A percentile compares a stretch with the other conserved stretches of the same genome.
These are phyloP conservation scores for Alligator mississippiensis DNA, from an alignment of 2,113 vertebrate species.

Conservation along the genomic window DNA sequence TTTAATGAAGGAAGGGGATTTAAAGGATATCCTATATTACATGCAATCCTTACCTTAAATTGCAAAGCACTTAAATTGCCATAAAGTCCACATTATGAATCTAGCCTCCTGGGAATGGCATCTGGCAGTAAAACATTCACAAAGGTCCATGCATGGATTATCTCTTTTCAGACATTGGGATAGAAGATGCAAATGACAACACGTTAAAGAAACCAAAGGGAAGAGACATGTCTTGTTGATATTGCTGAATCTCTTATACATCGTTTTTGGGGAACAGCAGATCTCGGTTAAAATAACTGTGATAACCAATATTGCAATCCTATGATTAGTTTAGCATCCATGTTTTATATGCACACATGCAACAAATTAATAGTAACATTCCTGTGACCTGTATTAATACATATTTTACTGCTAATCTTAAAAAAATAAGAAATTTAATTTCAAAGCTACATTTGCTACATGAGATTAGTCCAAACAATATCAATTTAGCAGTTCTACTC, in stretches of 20 bases:
- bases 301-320: not conserved
- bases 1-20: not conserved
- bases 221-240: not conserved
- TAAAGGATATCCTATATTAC: not conserved
- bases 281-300: too few species aligned
- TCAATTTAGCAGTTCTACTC: not conserved
- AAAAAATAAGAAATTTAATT: not conserved
- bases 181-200: not conserved
- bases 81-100: not conserved
- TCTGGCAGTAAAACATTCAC: not conserved
- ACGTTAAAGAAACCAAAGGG: not conserved
- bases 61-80: not conserved
- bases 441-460: not conserved
- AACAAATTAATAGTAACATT: accelerated
- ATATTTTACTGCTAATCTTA: not conserved
- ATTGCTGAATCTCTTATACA: not conserved
- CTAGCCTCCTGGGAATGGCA: not conserved
- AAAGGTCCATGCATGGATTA: not conserved
- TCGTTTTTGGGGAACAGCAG: not conserved
- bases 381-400: not conserved
- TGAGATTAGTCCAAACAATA: not conserved
- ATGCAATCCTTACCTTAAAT: not conserved
- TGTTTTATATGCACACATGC: too few species aligned
- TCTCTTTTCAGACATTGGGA: not conserved
- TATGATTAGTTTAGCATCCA: not conserved